phyloP scores from a whole-genome alignment of 2,888 invertebrate species.

The Volucella inanis region DNA sequence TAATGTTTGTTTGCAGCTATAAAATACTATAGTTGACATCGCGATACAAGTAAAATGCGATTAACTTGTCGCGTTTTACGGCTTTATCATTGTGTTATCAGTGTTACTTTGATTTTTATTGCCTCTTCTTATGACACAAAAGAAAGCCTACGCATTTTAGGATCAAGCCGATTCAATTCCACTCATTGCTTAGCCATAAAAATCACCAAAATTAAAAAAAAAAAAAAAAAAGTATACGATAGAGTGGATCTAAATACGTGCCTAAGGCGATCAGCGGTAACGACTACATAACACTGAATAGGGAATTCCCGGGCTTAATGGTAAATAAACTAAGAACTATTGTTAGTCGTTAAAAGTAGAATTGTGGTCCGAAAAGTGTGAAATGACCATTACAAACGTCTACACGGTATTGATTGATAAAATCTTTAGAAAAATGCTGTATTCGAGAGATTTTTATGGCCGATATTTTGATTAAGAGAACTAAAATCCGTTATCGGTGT shows the following conservation, averaged over 20 bases:
- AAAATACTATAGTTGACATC: constrained; percentile 52
- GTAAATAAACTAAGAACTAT: constrained; percentile 16
- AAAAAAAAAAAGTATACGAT: neutral
- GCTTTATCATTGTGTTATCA: constrained; percentile 44
- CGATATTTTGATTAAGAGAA: no score
- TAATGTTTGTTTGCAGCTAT: constrained; percentile 36
- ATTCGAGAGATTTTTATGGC: no score
- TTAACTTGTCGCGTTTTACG: constrained; percentile 58
- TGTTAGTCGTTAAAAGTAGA: constrained; percentile 1
- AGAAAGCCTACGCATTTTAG: constrained; percentile 26
- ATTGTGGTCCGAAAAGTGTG: constrained; percentile 14
- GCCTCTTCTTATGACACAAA: constrained; percentile 7
- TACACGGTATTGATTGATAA: constrained; percentile 39
- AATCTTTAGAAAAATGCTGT: constrained; percentile 1
- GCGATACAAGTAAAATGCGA: constrained; percentile 62
- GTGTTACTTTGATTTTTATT: constrained; percentile 51
- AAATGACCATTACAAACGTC: constrained; percentile 31
- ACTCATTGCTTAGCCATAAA: constrained; percentile 20
- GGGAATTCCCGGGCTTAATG: neutral
- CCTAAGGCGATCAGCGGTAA: neutral
- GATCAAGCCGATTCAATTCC: constrained; percentile 16
- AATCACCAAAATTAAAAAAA: neutral
- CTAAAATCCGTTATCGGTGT: no score
- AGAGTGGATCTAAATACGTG: neutral
- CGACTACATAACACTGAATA: neutral